Base-by-base conservation (phyloP, 2,888 invertebrate genomes). In the Chrysodeixis includens region DNA sequence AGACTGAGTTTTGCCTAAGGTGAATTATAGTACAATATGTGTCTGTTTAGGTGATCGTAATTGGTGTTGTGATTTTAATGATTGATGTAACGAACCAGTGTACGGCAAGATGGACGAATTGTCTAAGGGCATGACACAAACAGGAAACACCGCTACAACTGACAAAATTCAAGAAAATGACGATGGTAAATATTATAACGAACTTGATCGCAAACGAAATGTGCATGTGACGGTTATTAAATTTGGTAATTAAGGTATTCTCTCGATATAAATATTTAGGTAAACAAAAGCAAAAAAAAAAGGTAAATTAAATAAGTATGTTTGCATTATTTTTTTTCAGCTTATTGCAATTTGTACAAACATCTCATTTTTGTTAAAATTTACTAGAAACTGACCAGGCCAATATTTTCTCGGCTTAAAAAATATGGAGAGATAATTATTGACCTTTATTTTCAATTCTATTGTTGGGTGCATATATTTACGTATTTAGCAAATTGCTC, bases 71-170 rank as follows among this genome's bases (percentile, higher is more conserved):
- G 89, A 88, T 87, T 90, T 92, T 90, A 87, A 92, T 93, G 93
- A 92, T 93, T 94, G 93, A 94, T 94, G 91, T 93, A 94, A 93
- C 93, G 91, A 92, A 92, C 90, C 89, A 90, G 92, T 93, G 93
- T 92, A 90, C 90, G 88, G 93, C 94, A 95, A 95, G 94, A 95
- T 95, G 94, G 94, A 95, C 94, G 94, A 95, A 95, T 92, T 94
- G 94, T 94, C 92, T 94, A 94, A 91, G 94, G 94, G 94, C 92
- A 94, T 94, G 94, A 93, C 94, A 95, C 93, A 92, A 94, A 93
- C 94, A 94, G 94, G 94, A 94, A 95, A 93, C 93, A 88, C 91
- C 89, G 89, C 90, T 89, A 85, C 90, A 93, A 93, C 93, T 91
- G 94, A 94, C 92, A 92, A 93, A 92, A 91, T 90, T 92, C 88